These are phyloP conservation scores for Polydesmus complanatus DNA, from an alignment of 2,888 invertebrate genomes.

Conservation along the genomic window DNA sequence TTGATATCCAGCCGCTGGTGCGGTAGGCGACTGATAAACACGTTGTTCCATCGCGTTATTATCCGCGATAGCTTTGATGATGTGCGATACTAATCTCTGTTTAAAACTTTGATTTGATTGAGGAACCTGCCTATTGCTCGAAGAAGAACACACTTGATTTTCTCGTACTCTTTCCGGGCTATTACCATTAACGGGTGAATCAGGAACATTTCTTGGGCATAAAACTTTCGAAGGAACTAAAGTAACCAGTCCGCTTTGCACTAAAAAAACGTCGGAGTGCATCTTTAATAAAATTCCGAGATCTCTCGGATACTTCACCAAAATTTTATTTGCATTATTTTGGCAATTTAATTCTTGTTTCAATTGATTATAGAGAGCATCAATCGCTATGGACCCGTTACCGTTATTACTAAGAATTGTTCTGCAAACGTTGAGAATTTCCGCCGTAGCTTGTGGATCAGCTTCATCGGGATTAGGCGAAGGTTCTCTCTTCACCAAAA, in stretches of 20 bases:
- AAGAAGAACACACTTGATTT: not conserved
- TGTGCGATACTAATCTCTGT: constrained; percentile 72
- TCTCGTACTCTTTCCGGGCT: not conserved
- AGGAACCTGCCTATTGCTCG: not conserved
- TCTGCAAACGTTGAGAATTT: constrained; percentile 21
- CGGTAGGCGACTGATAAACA: constrained; percentile 15
- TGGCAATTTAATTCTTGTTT: not conserved
- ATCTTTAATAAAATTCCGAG: constrained; percentile 78
- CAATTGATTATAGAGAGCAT: not conserved
- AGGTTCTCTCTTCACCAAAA: constrained; percentile 22
- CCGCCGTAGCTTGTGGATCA: constrained; percentile 22
- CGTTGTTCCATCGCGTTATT: constrained; percentile 51
- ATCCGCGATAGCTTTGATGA: constrained; percentile 76
- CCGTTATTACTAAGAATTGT: not conserved
- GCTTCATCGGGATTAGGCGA: constrained; percentile 3
- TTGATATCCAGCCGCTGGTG: constrained; percentile 10
- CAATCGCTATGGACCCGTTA: not conserved
- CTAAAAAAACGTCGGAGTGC: constrained; percentile 87
- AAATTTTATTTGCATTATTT: constrained; percentile 24
- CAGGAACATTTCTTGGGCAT: constrained; percentile 18
- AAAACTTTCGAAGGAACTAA: constrained; percentile 38
- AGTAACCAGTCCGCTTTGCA: constrained; percentile 81
- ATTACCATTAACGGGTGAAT: not conserved
- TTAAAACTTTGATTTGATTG: constrained; percentile 57
- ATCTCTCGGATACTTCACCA: constrained; percentile 83